These are phyloP conservation scores for Phocides pigmalion DNA, from an alignment of 1,140 invertebrate genomes.

Conservation along the genomic window DNA sequence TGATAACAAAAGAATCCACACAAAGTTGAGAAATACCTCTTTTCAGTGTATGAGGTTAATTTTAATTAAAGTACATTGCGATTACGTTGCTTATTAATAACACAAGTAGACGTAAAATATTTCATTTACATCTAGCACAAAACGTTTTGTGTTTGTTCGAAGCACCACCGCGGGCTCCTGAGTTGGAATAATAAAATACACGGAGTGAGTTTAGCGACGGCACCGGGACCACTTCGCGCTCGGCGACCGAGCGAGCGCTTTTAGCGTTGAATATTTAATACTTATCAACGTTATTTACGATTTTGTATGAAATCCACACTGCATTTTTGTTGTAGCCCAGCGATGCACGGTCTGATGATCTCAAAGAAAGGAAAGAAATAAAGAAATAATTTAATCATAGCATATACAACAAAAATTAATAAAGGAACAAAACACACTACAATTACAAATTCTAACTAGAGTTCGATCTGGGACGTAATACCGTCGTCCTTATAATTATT, in stretches of 20 bases:
- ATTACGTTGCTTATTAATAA: conserved; percentile 17
- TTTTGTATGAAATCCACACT: conserved; percentile 7
- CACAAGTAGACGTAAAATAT: conserved; percentile 24
- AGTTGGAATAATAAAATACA: conserved; percentile 16
- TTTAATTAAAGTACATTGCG: conserved; percentile 5
- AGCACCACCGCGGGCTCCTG: conserved; percentile 11
- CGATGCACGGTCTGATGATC: no score
- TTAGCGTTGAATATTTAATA: conserved; percentile 24
- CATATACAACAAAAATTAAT: no score
- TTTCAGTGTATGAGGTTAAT: background rate
- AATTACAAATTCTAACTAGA: no score
- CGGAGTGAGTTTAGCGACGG: conserved; percentile 6
- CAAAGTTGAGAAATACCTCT: background rate
- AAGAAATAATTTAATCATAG: no score
- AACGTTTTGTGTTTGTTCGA: conserved; percentile 11
- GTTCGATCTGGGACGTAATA: no score
- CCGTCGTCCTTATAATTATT: no score
- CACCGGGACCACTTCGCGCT: conserved; percentile 10
- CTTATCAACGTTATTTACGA: background rate
- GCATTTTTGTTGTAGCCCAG: no score
- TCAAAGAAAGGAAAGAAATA: no score
- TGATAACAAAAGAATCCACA: no score
- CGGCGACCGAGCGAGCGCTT: conserved; percentile 12
- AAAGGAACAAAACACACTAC: no score
- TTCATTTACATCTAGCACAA: conserved; percentile 20